Conservation (phyloP, 2,888 invertebrate genomes). For the Folsomia candida region DNA sequence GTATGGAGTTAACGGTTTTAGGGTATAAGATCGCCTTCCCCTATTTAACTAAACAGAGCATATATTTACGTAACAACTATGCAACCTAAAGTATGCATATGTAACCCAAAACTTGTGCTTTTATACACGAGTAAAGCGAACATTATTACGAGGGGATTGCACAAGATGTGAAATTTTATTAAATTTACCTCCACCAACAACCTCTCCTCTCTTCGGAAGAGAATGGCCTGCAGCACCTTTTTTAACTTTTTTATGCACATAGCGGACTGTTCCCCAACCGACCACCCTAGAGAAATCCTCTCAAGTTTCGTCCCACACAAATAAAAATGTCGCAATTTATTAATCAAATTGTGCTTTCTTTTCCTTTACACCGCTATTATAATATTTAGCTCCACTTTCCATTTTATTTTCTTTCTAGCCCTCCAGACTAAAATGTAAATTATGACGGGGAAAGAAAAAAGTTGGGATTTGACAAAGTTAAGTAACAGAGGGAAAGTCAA, state of each 20-base stretch:
- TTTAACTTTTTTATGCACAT: neutral
- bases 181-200: too few relatives aligned
- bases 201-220: too few relatives aligned
- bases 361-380: neutral
- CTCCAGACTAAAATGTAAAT: neutral
- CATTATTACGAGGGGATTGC: neutral
- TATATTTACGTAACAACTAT: too few relatives aligned
- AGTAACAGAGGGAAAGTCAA: too few relatives aligned
- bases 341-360: neutral
- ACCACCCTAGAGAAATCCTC: neutral
- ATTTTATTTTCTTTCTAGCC: neutral
- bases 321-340: neutral
- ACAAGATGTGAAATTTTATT: neutral
- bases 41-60: too few relatives aligned
- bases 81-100: too few relatives aligned
- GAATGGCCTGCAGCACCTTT: too few relatives aligned
- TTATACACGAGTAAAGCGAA: too few relatives aligned
- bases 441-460: neutral
- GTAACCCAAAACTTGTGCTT: too few relatives aligned
- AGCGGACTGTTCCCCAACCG: neutral
- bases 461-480: neutral
- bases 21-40: too few relatives aligned
- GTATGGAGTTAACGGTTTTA: too few relatives aligned
- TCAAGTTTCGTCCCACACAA: neutral
- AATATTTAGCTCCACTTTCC: neutral